Base-by-base conservation (phyloP, 2,888 invertebrate species). In the Nemotelus pantherinus region DNA sequence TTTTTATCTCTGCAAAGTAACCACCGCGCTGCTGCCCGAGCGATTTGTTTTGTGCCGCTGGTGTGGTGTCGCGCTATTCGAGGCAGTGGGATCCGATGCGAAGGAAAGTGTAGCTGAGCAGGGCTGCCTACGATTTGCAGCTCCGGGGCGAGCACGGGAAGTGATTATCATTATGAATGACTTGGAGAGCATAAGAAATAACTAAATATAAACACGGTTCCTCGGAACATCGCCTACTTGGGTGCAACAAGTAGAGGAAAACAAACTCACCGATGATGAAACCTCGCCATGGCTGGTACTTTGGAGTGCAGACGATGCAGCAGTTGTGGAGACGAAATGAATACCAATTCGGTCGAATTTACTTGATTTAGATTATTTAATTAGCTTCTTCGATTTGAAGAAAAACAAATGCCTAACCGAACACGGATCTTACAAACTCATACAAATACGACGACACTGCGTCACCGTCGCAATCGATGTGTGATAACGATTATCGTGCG, bases 81-180 rank as follows among this genome's bases (percentile, higher is more conserved):
- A 25, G 25, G 25, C 25, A 25, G 25, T 25, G 25, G 25, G 25
- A 25, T 25, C 25, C 25, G 25, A 25, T 25, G 25, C 25, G 25
- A 25, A 25, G 25, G 25, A 25, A 25, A 25, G 25, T 25, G 25
- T 25, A 25, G 25, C 25, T 25, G 25, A 25, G 25, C 25, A 25
- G 25, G 25, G 25, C 25, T 25, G 25, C 25, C 25, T 25, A 25
- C 25, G 25, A 25, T 25, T 25, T 25, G 25, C 25, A 25, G 25
- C 25, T 25, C 25, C 25, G 25, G 25, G 7, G 53, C 41, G 53
- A n/a, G 44, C 44, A 71, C 71, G 71, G 71, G 55, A 71, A 57
- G 71, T 71, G 71, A 68, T 50, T 53, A 53, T 68, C 68, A 57
- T 53, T 71, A 55, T 55, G 71, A 71, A 71, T 71, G 71, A 44